Conservation (phyloP, 2,113 vertebrate species). For the Xerus inauris region DNA sequence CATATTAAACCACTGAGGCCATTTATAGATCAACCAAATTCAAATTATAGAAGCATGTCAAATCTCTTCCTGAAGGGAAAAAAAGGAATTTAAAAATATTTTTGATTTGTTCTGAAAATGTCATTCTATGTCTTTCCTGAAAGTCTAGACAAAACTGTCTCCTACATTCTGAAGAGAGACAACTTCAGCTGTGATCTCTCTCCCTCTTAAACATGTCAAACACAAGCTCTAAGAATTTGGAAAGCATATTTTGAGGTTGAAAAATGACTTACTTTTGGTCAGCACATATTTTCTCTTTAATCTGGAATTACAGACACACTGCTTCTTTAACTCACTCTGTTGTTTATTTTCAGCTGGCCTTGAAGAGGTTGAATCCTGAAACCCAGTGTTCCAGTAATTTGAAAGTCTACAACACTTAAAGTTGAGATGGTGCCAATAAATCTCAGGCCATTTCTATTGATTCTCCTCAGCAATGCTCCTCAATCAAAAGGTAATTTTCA, state of each 20-base stretch:
- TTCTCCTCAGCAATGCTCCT: slow-evolving; percentile 58
- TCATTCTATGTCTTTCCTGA: slow-evolving; percentile 75
- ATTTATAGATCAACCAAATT: slow-evolving; percentile 68
- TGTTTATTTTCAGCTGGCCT: slow-evolving; percentile 57
- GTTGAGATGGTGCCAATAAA: background rate
- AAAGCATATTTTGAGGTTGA: slow-evolving; percentile 60
- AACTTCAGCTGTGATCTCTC: slow-evolving; percentile 63
- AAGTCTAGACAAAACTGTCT: slow-evolving; percentile 79
- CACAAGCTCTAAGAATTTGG: slow-evolving; percentile 60
- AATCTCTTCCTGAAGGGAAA: slow-evolving; percentile 57
- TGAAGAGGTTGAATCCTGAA: background rate
- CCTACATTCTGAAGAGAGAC: slow-evolving; percentile 72
- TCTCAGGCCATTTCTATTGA: slow-evolving; percentile 47
- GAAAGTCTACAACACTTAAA: slow-evolving; percentile 46
- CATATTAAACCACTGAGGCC: slow-evolving; percentile 48
- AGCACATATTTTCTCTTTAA: slow-evolving; percentile 54
- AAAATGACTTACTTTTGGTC: slow-evolving; percentile 62
- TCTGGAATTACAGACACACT: slow-evolving; percentile 15
- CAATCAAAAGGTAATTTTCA: slow-evolving; percentile 75
- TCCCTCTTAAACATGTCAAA: slow-evolving; percentile 74
- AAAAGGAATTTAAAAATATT: slow-evolving; percentile 73
- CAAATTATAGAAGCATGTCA: slow-evolving; percentile 69
- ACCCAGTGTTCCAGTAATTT: slow-evolving; percentile 42
- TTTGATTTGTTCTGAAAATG: slow-evolving; percentile 81
- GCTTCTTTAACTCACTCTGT: background rate